phyloP scores from a whole-genome alignment of 2,888 invertebrate genomes.

The Automeris io region DNA sequence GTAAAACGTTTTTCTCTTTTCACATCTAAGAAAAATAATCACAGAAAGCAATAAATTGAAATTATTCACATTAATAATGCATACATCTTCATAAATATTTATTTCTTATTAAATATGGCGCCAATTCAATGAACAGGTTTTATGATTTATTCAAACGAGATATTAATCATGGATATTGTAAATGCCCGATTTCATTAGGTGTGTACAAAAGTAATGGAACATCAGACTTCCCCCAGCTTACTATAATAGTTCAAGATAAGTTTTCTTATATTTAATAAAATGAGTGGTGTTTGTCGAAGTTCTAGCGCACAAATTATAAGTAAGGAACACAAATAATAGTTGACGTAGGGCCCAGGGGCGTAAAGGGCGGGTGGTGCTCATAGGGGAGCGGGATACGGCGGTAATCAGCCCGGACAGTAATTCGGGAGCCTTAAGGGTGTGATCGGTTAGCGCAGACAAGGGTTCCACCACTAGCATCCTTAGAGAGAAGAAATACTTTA shows the following conservation, averaged over 20 bases:
- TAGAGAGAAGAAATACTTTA: slow-evolving; percentile 73
- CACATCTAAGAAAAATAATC: slow-evolving; percentile 57
- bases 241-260: slow-evolving; percentile 50
- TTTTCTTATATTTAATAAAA: slow-evolving; percentile 70
- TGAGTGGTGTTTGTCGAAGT: slow-evolving; percentile 65
- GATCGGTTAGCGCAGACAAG: slow-evolving; percentile 74
- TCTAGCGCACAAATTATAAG: slow-evolving; percentile 69
- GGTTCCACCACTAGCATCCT: slow-evolving; percentile 68
- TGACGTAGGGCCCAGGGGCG: slow-evolving; percentile 56
- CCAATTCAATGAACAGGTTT: slow-evolving; percentile 54
- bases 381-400: slow-evolving; percentile 32
- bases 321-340: slow-evolving; percentile 73
- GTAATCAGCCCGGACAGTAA: slow-evolving; percentile 74
- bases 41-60: slow-evolving; percentile 54
- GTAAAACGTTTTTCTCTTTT: slow-evolving; percentile 51
- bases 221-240: slow-evolving; percentile 55
- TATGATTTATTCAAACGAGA: slow-evolving; percentile 49
- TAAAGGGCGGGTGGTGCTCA: slow-evolving; percentile 26
- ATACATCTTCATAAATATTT: slow-evolving; percentile 51
- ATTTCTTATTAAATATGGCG: slow-evolving; percentile 53
- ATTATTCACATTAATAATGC: slow-evolving; percentile 51
- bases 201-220: slow-evolving; percentile 45
- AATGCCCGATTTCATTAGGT: slow-evolving; percentile 36
- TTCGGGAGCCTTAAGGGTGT: slow-evolving; percentile 74
- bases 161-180: slow-evolving; percentile 36